A percentile compares a stretch with the other conserved stretches of the same genome.
Evolutionary conservation across 2,113 vertebrate species (phyloP).

Genomic region (Piprites chloris): DNA sequence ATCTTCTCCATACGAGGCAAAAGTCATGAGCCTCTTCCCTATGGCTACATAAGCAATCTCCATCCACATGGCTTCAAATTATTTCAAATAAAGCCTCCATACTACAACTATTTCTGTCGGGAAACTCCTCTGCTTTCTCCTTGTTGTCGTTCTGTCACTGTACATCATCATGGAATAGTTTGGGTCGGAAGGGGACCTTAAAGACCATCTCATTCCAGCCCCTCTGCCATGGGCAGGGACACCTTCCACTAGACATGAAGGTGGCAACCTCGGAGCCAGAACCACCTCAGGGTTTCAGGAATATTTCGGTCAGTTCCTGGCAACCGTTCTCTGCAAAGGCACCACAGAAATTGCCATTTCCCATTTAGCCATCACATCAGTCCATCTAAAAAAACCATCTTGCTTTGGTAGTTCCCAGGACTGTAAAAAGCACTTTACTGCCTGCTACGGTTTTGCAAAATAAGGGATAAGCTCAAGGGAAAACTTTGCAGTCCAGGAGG

Average conservation of each 20-base stretch:
- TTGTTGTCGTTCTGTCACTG: neutral
- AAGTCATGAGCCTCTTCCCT: neutral
- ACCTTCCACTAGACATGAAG: neutral
- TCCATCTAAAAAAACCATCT: neutral
- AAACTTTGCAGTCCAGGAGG: neutral
- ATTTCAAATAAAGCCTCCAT: neutral
- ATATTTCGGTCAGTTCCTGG: neutral
- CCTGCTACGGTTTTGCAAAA: neutral
- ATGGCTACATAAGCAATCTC: fast-evolving
- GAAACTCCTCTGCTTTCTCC: neutral
- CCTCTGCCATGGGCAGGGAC: neutral
- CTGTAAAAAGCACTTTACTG: neutral
- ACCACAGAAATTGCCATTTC: neutral
- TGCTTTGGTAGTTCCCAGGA: neutral
- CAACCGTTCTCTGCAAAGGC: neutral
- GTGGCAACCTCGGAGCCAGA: neutral
- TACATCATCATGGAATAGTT: neutral
- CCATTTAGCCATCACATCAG: too few relatives aligned
- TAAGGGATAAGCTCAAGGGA: neutral
- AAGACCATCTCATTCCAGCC: neutral
- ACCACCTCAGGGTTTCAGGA: neutral
- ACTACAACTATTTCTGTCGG: neutral
- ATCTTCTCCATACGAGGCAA: neutral
- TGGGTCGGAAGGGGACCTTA: neutral
- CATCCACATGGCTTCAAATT: neutral